Conservation (phyloP, 2,797 vertebrate species). For the Sylvia borin region DNA sequence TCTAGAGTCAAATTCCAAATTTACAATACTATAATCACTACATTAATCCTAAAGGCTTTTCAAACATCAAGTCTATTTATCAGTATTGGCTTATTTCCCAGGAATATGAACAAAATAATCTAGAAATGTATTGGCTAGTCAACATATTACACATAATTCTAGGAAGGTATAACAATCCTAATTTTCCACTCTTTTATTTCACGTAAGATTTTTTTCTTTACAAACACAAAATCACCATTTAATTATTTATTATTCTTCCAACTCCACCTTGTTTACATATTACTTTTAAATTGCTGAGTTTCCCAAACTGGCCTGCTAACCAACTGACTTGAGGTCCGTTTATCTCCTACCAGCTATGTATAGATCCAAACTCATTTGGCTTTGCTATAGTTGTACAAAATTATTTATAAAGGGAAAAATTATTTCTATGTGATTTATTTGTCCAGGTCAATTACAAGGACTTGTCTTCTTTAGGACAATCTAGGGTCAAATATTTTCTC, state of each 20-base stretch:
- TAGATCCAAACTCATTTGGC: neutral
- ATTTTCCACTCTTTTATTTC: neutral
- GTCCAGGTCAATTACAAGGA: neutral
- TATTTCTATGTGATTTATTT: neutral
- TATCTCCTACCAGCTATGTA: neutral
- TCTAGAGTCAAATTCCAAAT: neutral
- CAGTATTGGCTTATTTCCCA: slow-evolving; percentile 43
- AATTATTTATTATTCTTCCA: neutral
- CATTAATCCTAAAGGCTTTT: slow-evolving; percentile 22
- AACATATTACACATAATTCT: neutral
- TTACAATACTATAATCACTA: slow-evolving; percentile 2
- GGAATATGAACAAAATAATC: slow-evolving; percentile 34
- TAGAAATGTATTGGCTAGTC: neutral
- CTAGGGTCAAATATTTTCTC: neutral
- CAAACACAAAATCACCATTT: neutral
- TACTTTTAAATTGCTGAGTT: neutral
- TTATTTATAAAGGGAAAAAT: neutral
- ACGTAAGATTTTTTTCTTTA: neutral
- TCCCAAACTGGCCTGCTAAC: neutral
- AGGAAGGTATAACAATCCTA: neutral
- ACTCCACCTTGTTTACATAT: neutral
- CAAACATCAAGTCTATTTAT: slow-evolving; percentile 32
- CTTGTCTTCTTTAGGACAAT: neutral
- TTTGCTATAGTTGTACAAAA: neutral
- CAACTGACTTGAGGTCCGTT: neutral